These are phyloP conservation scores for Hyphantria cunea DNA, from an alignment of 1,140 invertebrate genomes.

Conservation along the genomic window DNA sequence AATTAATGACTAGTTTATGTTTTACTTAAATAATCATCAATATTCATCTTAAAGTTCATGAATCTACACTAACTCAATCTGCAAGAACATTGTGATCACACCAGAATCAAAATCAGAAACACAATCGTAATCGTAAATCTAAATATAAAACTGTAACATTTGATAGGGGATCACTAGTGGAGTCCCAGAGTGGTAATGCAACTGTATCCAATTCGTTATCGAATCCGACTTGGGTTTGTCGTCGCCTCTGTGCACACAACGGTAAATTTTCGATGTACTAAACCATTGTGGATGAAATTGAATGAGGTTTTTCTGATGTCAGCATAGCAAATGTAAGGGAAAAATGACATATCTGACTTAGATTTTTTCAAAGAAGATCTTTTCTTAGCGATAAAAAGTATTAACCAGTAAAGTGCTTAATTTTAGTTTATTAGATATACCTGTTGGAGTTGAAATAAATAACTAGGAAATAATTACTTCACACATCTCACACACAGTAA, in stretches of 20 bases:
- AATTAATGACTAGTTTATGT: too few species aligned
- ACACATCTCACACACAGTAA: too few species aligned
- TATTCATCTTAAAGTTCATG: background rate
- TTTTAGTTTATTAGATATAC: too few species aligned
- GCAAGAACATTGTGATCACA: background rate
- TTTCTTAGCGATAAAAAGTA: too few species aligned
- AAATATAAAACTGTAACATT: constrained; percentile 30
- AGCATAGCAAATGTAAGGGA: too few species aligned
- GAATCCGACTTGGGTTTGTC: constrained; percentile 48
- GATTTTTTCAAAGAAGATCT: too few species aligned
- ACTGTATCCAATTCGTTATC: constrained; percentile 59
- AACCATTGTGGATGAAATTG: constrained; percentile 32
- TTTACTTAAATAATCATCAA: too few species aligned
- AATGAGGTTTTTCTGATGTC: constrained; percentile 10
- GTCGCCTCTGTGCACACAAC: constrained; percentile 38
- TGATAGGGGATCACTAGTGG: constrained; percentile 27
- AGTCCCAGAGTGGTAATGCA: constrained; percentile 44
- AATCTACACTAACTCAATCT: background rate
- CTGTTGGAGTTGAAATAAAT: too few species aligned
- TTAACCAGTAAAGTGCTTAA: too few species aligned
- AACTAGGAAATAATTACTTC: too few species aligned
- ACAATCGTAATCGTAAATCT: constrained; percentile 14
- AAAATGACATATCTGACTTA: too few species aligned
- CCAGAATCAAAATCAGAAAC: background rate
- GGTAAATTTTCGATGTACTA: constrained; percentile 39